phyloP scores from a whole-genome alignment of 2,797 vertebrate species.

The Lophius americanus region DNA sequence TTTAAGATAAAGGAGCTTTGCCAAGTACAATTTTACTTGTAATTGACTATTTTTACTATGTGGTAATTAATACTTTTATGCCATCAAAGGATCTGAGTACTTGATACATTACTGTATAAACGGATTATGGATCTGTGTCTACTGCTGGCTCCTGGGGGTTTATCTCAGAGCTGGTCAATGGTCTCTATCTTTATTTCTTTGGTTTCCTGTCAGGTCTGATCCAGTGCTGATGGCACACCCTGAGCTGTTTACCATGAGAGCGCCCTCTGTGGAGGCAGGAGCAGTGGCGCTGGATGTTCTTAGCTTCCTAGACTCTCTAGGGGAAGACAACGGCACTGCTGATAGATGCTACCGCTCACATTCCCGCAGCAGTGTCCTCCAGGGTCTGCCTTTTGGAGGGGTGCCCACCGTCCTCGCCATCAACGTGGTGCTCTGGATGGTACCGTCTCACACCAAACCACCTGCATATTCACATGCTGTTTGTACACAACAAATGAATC shows the following conservation, averaged over 20 bases:
- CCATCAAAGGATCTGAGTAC: no score
- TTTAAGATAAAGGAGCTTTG: no score
- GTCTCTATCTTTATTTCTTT: background rate
- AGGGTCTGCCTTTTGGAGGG: slow-evolving; percentile 93
- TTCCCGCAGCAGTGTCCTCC: slow-evolving; percentile 90
- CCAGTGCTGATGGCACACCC: slow-evolving; percentile 72
- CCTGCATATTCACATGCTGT: background rate
- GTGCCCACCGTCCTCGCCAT: slow-evolving; percentile 92
- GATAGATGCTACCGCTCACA: slow-evolving; percentile 88
- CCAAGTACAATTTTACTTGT: no score
- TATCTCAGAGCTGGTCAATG: background rate
- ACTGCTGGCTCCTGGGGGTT: no score
- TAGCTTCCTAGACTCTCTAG: slow-evolving; percentile 55
- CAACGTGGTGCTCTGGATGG: slow-evolving; percentile 93
- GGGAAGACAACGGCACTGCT: slow-evolving; percentile 82
- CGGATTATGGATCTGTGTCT: no score
- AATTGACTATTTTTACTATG: no score
- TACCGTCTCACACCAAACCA: slow-evolving; percentile 60
- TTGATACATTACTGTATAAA: no score
- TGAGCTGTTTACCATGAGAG: slow-evolving; percentile 61
- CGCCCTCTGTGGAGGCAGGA: slow-evolving; percentile 49
- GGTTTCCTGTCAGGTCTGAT: slow-evolving; percentile 59
- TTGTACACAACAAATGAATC: no score
- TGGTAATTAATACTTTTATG: no score
- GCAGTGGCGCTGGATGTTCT: slow-evolving; percentile 60